Percentiles rank a stretch among this genome's conserved stretches.
Evolutionary conservation across 2,113 vertebrate genomes (phyloP).

Genomic region (Scomber colias): DNA sequence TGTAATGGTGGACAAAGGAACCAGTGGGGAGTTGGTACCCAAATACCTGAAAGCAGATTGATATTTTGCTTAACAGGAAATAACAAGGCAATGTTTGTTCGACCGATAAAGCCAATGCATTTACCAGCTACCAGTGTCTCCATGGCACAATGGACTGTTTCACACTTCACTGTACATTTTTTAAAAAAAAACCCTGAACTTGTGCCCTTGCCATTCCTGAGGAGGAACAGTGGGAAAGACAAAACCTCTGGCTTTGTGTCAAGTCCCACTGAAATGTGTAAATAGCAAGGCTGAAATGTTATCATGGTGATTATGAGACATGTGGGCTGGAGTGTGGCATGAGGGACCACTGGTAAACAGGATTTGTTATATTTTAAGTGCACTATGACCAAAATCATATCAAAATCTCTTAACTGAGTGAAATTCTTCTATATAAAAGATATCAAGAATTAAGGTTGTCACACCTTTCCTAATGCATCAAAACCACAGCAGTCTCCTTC

Average conservation of each 20-base stretch:
- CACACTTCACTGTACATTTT: constrained; percentile 12
- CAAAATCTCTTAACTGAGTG: too few relatives aligned
- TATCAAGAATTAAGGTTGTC: too few relatives aligned
- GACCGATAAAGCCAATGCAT: constrained; percentile 61
- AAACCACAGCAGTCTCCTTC: too few relatives aligned
- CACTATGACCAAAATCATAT: too few relatives aligned
- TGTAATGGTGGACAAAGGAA: constrained; percentile 42
- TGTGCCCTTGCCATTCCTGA: constrained; percentile 34
- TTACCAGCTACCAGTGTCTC: constrained; percentile 63
- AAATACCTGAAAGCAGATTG: constrained; percentile 71
- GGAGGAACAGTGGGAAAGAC: constrained; percentile 4
- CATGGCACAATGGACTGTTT: constrained; percentile 58
- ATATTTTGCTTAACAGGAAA: constrained; percentile 36
- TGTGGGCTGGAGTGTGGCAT: too few relatives aligned
- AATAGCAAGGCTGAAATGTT: background rate
- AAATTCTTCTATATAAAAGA: too few relatives aligned
- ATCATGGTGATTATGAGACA: too few relatives aligned
- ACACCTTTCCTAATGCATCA: too few relatives aligned
- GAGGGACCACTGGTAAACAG: too few relatives aligned
- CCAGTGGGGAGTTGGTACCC: constrained; percentile 55
- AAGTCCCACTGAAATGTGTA: constrained; percentile 22
- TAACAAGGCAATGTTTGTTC: constrained; percentile 72
- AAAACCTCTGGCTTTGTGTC: constrained; percentile 48
- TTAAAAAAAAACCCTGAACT: constrained; percentile 5
- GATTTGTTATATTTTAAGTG: too few relatives aligned